phyloP scores from a whole-genome alignment of 2,113 vertebrate species.

The Pomatostomus ruficeps region DNA sequence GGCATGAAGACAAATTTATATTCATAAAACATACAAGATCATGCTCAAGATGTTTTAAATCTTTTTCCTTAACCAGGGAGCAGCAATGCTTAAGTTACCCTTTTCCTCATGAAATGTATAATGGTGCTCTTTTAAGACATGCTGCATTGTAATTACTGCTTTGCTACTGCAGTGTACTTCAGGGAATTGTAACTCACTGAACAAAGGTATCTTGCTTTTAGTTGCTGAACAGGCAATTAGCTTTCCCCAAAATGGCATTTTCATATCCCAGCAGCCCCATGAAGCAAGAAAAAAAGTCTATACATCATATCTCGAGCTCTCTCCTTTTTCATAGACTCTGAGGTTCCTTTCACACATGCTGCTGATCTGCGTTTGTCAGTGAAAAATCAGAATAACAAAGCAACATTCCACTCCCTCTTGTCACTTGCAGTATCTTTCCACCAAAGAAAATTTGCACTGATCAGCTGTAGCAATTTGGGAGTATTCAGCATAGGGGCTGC shows the following conservation, averaged over 20 bases:
- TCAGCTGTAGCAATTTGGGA: neutral
- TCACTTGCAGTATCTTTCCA: neutral
- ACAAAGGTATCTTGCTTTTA: conserved; percentile 54
- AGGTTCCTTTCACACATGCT: neutral
- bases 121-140: conserved; percentile 45
- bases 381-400: conserved; percentile 42
- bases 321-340: neutral
- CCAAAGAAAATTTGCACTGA: neutral
- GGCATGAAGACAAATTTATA: neutral
- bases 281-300: neutral
- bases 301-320: conserved; percentile 9
- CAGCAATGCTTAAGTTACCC: neutral
- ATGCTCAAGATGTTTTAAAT: neutral
- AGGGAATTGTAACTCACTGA: conserved; percentile 45
- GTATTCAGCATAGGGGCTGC: neutral
- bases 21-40: neutral
- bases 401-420: neutral
- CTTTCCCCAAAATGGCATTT: conserved; percentile 34
- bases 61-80: conserved; percentile 4
- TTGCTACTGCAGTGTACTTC: conserved; percentile 20
- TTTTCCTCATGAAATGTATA: conserved; percentile 14
- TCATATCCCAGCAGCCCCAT: conserved; percentile 4
- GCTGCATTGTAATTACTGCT: conserved; percentile 42
- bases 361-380: neutral
- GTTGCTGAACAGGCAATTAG: conserved; percentile 45